Evolutionary conservation across 2,113 vertebrate species (phyloP).

Genomic region (Platycercus adscitus): DNA sequence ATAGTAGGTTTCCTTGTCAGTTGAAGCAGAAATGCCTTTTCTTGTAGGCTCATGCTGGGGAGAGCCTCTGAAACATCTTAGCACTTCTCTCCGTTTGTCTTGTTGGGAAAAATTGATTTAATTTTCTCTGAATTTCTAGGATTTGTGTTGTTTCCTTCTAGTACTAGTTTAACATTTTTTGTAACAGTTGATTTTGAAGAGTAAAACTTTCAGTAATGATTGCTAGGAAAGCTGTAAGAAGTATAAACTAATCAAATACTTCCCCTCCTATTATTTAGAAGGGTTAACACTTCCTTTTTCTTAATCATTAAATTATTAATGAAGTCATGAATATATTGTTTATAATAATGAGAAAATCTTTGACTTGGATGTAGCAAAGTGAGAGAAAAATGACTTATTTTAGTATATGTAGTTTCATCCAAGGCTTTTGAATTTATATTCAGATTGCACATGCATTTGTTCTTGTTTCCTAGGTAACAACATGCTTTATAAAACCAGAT

Average conservation of each 20-base stretch:
- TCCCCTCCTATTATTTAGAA: rapidly evolving
- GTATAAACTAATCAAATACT: not conserved
- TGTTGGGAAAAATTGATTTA: not conserved
- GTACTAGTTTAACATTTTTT: not conserved
- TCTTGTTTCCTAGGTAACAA: constrained; percentile 46
- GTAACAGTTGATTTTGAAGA: not conserved
- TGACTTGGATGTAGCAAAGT: not conserved
- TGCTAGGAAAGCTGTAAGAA: not conserved
- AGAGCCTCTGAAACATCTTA: not conserved
- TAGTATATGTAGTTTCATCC: not conserved
- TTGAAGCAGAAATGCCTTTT: not conserved
- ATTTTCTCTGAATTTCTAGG: not conserved
- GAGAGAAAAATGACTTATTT: not conserved
- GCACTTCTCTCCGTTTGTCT: not conserved
- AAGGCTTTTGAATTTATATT: constrained; percentile 13
- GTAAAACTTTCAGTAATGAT: not conserved
- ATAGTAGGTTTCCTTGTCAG: not conserved
- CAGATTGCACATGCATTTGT: not conserved
- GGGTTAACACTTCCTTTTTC: not conserved
- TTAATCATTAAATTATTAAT: not conserved
- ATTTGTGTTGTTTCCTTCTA: not conserved
- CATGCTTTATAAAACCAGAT: not conserved
- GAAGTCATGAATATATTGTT: not conserved
- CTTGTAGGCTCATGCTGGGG: not conserved
- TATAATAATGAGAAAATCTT: not conserved